Evolutionary conservation across 1,140 invertebrate genomes (phyloP).

Genomic region (Bombus waltoni): DNA sequence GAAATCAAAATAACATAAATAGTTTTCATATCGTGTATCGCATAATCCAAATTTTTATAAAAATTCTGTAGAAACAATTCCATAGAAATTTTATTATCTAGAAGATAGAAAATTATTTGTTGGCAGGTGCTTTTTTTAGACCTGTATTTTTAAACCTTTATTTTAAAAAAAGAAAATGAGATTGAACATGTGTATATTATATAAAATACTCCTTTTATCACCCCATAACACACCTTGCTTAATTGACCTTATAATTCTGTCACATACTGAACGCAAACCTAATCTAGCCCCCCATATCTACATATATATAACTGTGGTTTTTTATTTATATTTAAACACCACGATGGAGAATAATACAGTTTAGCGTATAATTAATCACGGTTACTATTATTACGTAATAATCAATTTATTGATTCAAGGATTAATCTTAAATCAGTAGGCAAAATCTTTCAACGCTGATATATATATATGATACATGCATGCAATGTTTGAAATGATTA

Average conservation of each 20-base stretch:
- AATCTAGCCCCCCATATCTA: not conserved
- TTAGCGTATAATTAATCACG: not conserved
- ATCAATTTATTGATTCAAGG: not conserved
- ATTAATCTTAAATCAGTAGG: not conserved
- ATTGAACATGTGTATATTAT: not conserved
- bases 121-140: too few species aligned
- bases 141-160: not conserved
- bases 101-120: too few species aligned
- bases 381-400: not conserved
- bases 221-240: not conserved
- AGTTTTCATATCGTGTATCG: too few species aligned
- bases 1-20: too few species aligned
- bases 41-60: too few species aligned
- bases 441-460: too few species aligned
- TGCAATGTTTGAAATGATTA: too few species aligned
- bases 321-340: not conserved
- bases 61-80: too few species aligned
- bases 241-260: not conserved
- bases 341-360: not conserved
- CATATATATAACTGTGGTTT: not conserved
- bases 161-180: not conserved
- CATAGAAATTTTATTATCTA: too few species aligned
- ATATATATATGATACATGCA: too few species aligned
- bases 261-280: too few species aligned
- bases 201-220: not conserved